Evolutionary conservation across 1,140 invertebrate species (phyloP), one percentile per base, ranked within the genome.

Genomic region (Philopotamus ludificatus): DNA sequence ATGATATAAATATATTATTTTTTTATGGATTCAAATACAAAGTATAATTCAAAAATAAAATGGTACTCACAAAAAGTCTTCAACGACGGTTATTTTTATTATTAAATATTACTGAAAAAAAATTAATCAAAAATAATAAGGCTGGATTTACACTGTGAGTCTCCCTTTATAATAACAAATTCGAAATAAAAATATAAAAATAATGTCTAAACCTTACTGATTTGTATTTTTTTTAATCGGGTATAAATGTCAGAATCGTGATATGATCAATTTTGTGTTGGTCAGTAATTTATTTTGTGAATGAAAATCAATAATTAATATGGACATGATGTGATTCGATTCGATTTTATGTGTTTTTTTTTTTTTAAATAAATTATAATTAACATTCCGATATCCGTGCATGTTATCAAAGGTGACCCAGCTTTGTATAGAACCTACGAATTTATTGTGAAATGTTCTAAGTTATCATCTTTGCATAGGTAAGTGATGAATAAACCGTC

Each of bases 341-440:
- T n/a, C n/a, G n/a, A n/a, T n/a, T n/a, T n/a, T n/a, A 39, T 39
- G n/a, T 39, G 34, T 39, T 39, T 39, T 39, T 8, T 39, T 39
- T 39, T 39, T 39, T 39, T 8, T 39, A n/a, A 39, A 39, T 8
- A 39, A 39, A 8, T 8, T 39, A 39, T 8, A 39, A 39, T 9
- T 57, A n/a, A 57, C 26, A 34, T 57, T 16, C n/a, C 34, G n/a
- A 44, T 28, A 59, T 49, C 59, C 44, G 59, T 61, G 59, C 59
- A 39, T 61, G 15, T 61, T 61, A 59, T 61, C 44, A 61, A 61
- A 61, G 59, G 59, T 61, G 59, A 61, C 59, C 59, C 59, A 61
- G 42, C 23, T 12, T 42, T 15, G 39, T 34, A 7, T 22, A 61
- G 7, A 44, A 42, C 39, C 28, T 42, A 53, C n/a, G 8, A n/a